A percentile compares a stretch with the other conserved stretches of the same genome.
Conservation (phyloP, 2,113 vertebrate species). For the Siniperca chuatsi region DNA sequence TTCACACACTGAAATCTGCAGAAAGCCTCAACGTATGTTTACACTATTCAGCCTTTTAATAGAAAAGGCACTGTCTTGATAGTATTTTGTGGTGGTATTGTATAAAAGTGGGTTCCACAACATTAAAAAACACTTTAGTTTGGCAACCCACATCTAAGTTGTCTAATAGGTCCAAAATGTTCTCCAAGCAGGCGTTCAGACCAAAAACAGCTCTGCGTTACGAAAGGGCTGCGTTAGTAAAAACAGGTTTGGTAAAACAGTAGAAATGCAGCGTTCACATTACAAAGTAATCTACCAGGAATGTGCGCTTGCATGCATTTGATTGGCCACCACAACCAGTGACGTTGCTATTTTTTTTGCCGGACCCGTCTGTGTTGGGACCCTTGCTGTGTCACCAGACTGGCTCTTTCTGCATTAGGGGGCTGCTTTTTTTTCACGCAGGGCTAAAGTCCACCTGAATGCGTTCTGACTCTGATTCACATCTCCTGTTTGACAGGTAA, state of each 20-base stretch:
- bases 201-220: background rate
- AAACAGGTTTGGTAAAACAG: background rate
- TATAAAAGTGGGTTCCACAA: too few relatives aligned
- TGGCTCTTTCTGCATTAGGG: too few relatives aligned
- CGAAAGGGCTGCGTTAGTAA: background rate
- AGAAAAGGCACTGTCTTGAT: background rate
- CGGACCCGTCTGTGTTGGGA: too few relatives aligned
- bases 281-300: background rate
- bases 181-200: background rate
- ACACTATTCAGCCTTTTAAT: background rate
- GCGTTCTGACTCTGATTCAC: too few relatives aligned
- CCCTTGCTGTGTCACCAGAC: too few relatives aligned
- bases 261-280: background rate
- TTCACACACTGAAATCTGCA: background rate
- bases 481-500: too few relatives aligned
- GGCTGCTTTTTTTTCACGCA: too few relatives aligned
- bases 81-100: background rate
- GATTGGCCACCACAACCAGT: too few relatives aligned
- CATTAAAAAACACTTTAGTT: too few relatives aligned
- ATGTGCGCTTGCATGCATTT: too few relatives aligned
- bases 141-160: background rate
- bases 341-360: too few relatives aligned
- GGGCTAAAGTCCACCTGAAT: too few relatives aligned
- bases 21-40: background rate
- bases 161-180: background rate